phyloP scores from a whole-genome alignment of 1,140 invertebrate genomes.

The Diachasmimorpha longicaudata region DNA sequence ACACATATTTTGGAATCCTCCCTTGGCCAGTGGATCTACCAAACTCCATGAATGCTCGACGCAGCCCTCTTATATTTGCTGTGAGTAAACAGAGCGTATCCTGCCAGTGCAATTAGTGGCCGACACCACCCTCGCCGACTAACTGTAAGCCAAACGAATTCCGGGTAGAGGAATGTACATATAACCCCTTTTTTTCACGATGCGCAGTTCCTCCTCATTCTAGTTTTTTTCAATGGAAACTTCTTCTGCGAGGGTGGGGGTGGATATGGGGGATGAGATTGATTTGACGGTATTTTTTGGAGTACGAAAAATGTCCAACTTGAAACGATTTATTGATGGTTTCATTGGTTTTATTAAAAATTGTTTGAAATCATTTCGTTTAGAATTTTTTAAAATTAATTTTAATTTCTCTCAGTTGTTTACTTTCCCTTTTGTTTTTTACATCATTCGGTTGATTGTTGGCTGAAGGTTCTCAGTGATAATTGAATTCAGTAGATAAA shows the following conservation, averaged over 20 bases:
- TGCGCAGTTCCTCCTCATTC: conserved; percentile 19
- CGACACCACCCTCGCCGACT: conserved; percentile 49
- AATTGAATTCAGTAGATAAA: too few species aligned
- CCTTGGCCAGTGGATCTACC: conserved; percentile 26
- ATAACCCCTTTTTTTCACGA: neutral
- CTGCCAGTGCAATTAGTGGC: conserved; percentile 55
- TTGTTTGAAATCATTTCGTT: too few species aligned
- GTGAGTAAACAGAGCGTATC: conserved; percentile 57
- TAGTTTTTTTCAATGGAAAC: conserved; percentile 1
- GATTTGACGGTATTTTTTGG: neutral
- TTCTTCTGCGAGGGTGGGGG: neutral
- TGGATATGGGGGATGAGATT: neutral
- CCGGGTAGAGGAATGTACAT: conserved; percentile 16
- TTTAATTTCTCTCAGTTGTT: too few species aligned
- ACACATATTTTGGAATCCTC: neutral
- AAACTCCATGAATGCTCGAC: conserved; percentile 21
- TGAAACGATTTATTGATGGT: neutral
- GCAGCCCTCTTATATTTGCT: conserved; percentile 43
- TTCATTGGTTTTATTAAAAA: too few species aligned
- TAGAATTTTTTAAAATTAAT: too few species aligned
- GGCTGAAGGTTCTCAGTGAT: too few species aligned
- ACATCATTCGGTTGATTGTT: too few species aligned
- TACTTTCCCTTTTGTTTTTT: too few species aligned
- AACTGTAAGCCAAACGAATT: conserved; percentile 25
- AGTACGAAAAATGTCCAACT: neutral